phyloP scores from a whole-genome alignment of 2,888 invertebrate species.

The Crepidodera aurea region DNA sequence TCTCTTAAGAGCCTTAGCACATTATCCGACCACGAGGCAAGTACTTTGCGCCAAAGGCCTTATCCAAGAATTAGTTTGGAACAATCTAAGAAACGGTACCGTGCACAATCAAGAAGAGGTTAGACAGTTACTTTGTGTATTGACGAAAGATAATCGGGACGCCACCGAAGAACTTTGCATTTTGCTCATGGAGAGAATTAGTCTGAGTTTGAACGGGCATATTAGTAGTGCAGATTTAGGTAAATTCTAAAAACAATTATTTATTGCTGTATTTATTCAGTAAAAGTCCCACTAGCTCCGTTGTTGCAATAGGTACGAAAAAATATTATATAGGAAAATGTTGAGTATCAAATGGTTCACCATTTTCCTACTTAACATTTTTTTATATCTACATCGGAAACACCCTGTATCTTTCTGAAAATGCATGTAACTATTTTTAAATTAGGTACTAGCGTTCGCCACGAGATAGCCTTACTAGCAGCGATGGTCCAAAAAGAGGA shows the following conservation, averaged over 20 bases:
- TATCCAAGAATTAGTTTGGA: slow-evolving; percentile 88
- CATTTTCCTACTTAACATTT: too few relatives aligned
- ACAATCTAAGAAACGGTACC: slow-evolving; percentile 88
- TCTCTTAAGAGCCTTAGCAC: slow-evolving; percentile 86
- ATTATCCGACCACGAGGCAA: slow-evolving; percentile 76
- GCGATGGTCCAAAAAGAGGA: slow-evolving; percentile 92
- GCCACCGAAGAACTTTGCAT: slow-evolving; percentile 86
- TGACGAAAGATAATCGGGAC: slow-evolving; percentile 85
- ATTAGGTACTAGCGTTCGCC: slow-evolving; percentile 79
- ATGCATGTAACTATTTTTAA: too few relatives aligned
- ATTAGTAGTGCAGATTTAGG: slow-evolving; percentile 75
- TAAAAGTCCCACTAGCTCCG: too few relatives aligned
- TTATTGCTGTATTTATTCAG: not conserved
- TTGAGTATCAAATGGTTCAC: too few relatives aligned
- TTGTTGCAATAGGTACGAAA: too few relatives aligned
- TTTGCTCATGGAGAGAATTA: slow-evolving; percentile 83
- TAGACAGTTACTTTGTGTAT: slow-evolving; percentile 83
- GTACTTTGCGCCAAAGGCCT: slow-evolving; percentile 83
- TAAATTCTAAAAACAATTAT: slow-evolving; percentile 5
- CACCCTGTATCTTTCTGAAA: too few relatives aligned
- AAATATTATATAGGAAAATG: too few relatives aligned
- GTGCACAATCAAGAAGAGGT: slow-evolving; percentile 86
- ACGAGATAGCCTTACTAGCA: slow-evolving; percentile 88
- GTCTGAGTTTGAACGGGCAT: slow-evolving; percentile 77
- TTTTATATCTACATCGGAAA: too few relatives aligned